A percentile compares a stretch with the other conserved stretches of the same genome.
phyloP scores from a whole-genome alignment of 2,113 vertebrate species.

The Vanacampus margaritifer region DNA sequence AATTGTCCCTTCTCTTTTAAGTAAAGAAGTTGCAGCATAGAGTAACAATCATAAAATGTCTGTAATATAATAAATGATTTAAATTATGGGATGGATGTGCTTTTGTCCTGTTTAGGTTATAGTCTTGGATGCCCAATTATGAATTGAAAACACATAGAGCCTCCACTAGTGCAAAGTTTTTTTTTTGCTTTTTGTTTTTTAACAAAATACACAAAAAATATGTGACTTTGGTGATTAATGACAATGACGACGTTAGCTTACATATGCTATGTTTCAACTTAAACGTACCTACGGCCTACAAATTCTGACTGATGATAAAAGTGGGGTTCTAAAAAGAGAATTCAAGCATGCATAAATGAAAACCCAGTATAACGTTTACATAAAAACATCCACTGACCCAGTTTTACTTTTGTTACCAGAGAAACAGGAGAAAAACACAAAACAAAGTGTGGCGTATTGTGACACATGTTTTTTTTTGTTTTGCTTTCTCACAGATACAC shows the following conservation, averaged over 20 bases:
- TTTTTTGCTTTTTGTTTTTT: no score
- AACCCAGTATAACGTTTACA: background rate
- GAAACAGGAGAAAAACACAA: constrained; percentile 32
- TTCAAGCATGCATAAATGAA: background rate
- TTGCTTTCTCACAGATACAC: constrained; percentile 19
- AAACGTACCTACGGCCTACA: no score
- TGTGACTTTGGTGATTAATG: no score
- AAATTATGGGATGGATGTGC: background rate
- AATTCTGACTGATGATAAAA: background rate
- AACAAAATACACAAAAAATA: no score
- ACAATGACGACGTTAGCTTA: no score
- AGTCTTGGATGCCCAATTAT: background rate
- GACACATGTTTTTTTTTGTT: background rate
- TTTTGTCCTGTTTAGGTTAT: background rate
- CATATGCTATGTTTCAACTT: background rate
- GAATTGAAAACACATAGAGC: background rate
- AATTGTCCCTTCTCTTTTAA: background rate
- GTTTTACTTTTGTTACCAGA: constrained; percentile 36
- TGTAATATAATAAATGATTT: background rate
- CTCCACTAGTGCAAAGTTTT: background rate
- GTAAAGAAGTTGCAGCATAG: background rate
- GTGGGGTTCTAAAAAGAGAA: background rate
- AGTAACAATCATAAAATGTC: background rate
- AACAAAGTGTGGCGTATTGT: constrained; percentile 13
- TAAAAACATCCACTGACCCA: constrained; percentile 34